These are phyloP conservation scores for Platygyra sinensis DNA, from an alignment of 64 coral and sea anemone genomes.

Conservation along the genomic window DNA sequence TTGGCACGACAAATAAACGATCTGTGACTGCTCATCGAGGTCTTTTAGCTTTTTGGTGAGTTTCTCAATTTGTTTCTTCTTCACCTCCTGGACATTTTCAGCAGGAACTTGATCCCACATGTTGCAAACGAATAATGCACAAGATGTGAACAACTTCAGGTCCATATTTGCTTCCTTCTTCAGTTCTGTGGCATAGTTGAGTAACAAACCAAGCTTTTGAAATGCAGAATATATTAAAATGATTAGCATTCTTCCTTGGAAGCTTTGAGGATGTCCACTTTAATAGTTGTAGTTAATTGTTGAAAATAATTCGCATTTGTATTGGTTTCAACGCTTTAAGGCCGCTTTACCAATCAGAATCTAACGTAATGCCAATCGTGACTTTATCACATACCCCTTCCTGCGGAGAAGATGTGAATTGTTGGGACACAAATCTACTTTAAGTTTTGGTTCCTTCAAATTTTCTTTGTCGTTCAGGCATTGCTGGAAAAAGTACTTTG, in stretches of 20 bases:
- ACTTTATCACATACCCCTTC: no score
- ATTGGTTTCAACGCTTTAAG: no score
- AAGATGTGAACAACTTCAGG: background rate
- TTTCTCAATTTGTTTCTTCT: background rate
- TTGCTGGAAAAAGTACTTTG: no score
- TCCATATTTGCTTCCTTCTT: background rate
- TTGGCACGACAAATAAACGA: background rate
- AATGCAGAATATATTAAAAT: background rate
- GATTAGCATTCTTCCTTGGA: background rate
- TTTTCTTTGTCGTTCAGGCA: no score
- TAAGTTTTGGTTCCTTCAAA: no score
- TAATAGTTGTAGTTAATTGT: no score
- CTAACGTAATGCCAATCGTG: no score
- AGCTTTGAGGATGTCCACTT: background rate
- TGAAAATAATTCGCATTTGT: no score
- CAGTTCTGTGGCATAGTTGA: background rate
- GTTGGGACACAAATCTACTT: no score
- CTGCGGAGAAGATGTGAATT: no score
- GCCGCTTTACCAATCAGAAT: no score
- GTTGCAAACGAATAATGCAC: constrained; percentile 17
- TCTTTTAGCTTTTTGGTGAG: background rate
- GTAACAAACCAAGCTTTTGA: background rate
- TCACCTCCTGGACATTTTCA: background rate
- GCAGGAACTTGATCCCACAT: constrained; percentile 6
- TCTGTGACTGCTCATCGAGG: background rate